Evolutionary conservation across 2,888 invertebrate species (phyloP).

Genomic region (Drosophila helvetica): DNA sequence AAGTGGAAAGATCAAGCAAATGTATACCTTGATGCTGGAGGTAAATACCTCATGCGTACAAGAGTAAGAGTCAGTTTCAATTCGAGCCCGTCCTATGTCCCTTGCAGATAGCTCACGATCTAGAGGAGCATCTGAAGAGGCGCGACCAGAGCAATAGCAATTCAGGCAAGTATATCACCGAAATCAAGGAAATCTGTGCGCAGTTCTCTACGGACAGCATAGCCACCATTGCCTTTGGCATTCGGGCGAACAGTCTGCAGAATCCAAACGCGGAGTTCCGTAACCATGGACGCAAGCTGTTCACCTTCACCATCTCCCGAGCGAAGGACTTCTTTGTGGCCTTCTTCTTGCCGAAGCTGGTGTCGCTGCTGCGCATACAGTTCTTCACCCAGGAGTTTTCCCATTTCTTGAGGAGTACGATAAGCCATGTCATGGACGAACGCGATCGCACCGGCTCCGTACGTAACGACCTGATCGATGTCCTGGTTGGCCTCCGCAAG

Average conservation of each 20-base stretch:
- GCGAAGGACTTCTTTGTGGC: slow-evolving; percentile 73
- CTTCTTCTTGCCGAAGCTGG: slow-evolving; percentile 81
- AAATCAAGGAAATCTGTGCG: slow-evolving; percentile 78
- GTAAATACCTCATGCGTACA: slow-evolving; percentile 44
- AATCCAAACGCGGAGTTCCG: slow-evolving; percentile 81
- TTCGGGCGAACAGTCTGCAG: slow-evolving; percentile 78
- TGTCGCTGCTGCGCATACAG: slow-evolving; percentile 66
- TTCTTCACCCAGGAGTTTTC: slow-evolving; percentile 74
- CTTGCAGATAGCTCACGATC: slow-evolving; percentile 68
- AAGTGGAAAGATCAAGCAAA: slow-evolving; percentile 82
- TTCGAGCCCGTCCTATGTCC: not conserved
- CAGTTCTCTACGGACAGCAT: slow-evolving; percentile 82
- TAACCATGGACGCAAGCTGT: slow-evolving; percentile 64
- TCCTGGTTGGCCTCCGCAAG: slow-evolving; percentile 83
- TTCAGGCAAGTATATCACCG: slow-evolving; percentile 54
- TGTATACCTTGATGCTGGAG: slow-evolving; percentile 81
- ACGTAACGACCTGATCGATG: slow-evolving; percentile 85
- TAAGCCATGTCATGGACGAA: slow-evolving; percentile 83
- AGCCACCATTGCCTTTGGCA: slow-evolving; percentile 81
- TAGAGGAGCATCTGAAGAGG: slow-evolving; percentile 65
- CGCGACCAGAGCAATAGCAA: slow-evolving; percentile 23
- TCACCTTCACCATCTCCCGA: slow-evolving; percentile 62
- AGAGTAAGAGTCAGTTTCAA: too few species aligned
- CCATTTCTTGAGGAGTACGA: slow-evolving; percentile 81
- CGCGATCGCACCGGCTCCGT: slow-evolving; percentile 82